Conservation (phyloP, 2,113 vertebrate genomes). For the Furnarius figulus region DNA sequence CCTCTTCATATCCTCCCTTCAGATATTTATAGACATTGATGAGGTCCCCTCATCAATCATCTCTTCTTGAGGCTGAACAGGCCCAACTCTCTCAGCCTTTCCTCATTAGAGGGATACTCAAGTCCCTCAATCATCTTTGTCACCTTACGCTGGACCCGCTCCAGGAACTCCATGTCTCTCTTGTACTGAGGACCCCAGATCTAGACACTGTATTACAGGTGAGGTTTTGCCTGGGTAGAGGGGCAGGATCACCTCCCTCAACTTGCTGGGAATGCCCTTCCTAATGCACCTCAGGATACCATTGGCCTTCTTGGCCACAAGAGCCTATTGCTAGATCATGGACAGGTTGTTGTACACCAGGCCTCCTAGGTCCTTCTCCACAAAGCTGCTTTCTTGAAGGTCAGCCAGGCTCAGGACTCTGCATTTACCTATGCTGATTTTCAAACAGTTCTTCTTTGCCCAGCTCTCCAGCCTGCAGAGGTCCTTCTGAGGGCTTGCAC, state of each 20-base stretch:
- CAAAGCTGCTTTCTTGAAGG: background rate
- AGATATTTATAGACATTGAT: background rate
- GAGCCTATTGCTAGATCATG: background rate
- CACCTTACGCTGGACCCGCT: background rate
- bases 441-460: background rate
- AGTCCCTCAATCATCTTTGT: background rate
- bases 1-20: background rate
- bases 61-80: background rate
- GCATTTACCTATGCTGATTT: background rate
- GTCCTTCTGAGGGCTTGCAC: background rate
- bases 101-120: background rate
- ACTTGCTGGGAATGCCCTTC: background rate
- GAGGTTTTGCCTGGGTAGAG: background rate
- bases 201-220: background rate
- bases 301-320: background rate
- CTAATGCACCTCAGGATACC: background rate
- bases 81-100: background rate
- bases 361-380: background rate
- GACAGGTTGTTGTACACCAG: background rate
- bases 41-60: background rate
- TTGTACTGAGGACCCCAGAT: background rate
- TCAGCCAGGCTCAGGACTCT: background rate
- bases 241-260: background rate
- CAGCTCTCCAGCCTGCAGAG: background rate
- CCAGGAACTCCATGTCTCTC: background rate